phyloP scores from a whole-genome alignment of 2,888 invertebrate species.

The Eulithis prunata region DNA sequence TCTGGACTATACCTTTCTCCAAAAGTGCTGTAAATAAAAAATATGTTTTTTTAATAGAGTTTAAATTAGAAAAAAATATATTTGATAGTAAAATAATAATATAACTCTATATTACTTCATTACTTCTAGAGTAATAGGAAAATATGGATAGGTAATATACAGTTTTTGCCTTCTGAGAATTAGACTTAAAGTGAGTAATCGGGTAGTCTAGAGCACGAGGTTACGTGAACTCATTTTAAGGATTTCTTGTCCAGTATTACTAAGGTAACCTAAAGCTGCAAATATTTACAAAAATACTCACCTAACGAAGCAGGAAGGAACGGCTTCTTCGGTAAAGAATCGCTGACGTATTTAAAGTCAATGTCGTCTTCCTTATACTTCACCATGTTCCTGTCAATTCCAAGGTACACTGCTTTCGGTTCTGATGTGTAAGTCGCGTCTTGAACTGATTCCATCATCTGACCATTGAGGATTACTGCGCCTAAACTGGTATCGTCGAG shows the following conservation, averaged over 20 bases:
- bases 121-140: too few species aligned
- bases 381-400: slow-evolving; percentile 72
- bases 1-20: slow-evolving; percentile 75
- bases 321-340: slow-evolving; percentile 73
- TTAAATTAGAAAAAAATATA: too few species aligned
- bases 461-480: slow-evolving; percentile 56
- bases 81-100: too few species aligned
- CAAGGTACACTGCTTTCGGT: slow-evolving; percentile 68
- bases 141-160: too few species aligned
- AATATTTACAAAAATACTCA: slow-evolving; percentile 50
- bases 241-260: too few species aligned
- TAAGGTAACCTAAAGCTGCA: too few species aligned
- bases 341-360: slow-evolving; percentile 80
- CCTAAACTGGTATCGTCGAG: slow-evolving; percentile 38
- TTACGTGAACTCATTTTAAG: too few species aligned
- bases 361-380: slow-evolving; percentile 72
- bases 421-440: slow-evolving; percentile 49
- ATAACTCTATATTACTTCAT: too few species aligned
- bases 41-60: too few species aligned
- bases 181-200: too few species aligned
- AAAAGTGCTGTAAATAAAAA: slow-evolving; percentile 56
- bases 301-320: slow-evolving; percentile 80
- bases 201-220: too few species aligned
- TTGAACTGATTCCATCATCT: slow-evolving; percentile 64
- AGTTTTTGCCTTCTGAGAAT: too few species aligned